Evolutionary conservation across 2,888 invertebrate species (phyloP).

Genomic region (Lithosia quadra): DNA sequence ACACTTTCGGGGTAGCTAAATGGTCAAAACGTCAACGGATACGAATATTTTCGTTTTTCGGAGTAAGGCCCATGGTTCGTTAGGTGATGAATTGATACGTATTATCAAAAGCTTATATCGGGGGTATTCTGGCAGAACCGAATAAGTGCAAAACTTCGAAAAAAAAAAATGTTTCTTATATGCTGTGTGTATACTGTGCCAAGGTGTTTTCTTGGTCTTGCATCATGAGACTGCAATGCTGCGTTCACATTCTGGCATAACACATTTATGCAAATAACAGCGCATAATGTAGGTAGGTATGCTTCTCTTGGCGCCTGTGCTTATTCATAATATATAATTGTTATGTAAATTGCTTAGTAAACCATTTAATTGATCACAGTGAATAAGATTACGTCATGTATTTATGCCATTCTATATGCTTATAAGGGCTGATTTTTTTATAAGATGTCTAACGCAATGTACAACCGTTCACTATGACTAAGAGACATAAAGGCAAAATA

Average conservation of each 20-base stretch:
- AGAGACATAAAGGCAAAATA: too few species aligned
- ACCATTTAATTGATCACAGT: neutral
- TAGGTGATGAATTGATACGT: neutral
- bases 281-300: too few species aligned
- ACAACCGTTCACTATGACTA: neutral
- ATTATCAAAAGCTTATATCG: too few species aligned
- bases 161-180: too few species aligned
- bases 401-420: neutral
- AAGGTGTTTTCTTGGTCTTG: neutral
- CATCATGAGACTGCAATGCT: neutral
- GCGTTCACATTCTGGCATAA: neutral
- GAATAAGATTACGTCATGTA: neutral
- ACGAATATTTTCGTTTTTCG: too few species aligned
- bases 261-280: neutral
- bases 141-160: too few species aligned
- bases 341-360: neutral
- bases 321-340: neutral
- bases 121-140: too few species aligned
- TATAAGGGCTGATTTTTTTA: too few species aligned
- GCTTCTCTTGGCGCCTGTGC: neutral
- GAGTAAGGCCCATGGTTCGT: too few species aligned
- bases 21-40: too few species aligned
- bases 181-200: neutral
- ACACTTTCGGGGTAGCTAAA: too few species aligned
- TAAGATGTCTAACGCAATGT: too few species aligned